Percentiles rank a stretch among this genome's conserved stretches.
Conservation (phyloP, 2,113 vertebrate genomes). For the Octodon degus region DNA sequence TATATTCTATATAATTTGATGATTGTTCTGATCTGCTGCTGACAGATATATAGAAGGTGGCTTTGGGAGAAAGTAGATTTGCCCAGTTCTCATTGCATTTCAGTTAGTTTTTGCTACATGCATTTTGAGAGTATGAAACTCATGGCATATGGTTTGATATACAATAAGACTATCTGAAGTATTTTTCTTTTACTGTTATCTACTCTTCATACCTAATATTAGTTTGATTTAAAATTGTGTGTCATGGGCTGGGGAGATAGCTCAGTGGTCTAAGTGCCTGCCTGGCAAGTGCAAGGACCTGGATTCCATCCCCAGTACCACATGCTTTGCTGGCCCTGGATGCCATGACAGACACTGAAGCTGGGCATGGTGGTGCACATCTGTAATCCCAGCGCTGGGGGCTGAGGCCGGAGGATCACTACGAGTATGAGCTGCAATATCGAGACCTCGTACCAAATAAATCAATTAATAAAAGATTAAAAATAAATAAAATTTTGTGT, state of each 20-base stretch:
- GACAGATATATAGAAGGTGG: neutral
- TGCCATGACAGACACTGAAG: too few relatives aligned
- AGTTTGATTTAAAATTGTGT: conserved; percentile 8
- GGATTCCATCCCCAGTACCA: too few relatives aligned
- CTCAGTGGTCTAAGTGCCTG: too few relatives aligned
- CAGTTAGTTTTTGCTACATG: neutral
- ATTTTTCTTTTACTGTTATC: neutral
- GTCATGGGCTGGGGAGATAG: too few relatives aligned
- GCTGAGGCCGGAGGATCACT: too few relatives aligned
- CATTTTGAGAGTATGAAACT: neutral
- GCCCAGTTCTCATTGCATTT: neutral
- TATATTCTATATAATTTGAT: neutral
- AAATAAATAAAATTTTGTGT: neutral
- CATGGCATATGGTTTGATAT: neutral
- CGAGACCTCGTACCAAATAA: too few relatives aligned
- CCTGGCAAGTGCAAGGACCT: too few relatives aligned
- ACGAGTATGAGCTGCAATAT: too few relatives aligned
- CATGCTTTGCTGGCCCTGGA: too few relatives aligned
- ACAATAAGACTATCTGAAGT: neutral
- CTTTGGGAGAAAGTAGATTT: neutral
- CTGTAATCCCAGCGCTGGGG: too few relatives aligned
- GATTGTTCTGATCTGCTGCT: neutral
- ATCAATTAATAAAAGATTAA: too few relatives aligned
- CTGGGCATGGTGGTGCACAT: too few relatives aligned
- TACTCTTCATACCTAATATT: neutral